Conservation (phyloP, 2,113 vertebrate species). For the Xerus inauris region DNA sequence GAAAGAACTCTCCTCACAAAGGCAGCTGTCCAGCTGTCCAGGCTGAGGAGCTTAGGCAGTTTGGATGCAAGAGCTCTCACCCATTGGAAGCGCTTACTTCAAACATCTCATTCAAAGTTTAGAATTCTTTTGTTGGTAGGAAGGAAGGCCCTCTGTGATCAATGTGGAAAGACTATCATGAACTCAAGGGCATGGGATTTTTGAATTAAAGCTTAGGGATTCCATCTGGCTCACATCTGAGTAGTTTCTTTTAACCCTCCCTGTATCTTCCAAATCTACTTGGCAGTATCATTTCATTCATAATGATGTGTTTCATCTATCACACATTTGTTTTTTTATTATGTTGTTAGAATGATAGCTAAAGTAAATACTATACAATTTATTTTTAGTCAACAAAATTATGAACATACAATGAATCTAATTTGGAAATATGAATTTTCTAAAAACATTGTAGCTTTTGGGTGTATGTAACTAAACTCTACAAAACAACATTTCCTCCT, state of each 20-base stretch:
- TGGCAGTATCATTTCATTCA: neutral
- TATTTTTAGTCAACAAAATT: neutral
- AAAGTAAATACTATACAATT: neutral
- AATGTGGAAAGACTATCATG: constrained; percentile 50
- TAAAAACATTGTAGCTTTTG: neutral
- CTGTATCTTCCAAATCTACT: neutral
- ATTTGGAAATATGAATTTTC: neutral
- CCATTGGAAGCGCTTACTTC: constrained; percentile 48
- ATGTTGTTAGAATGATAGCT: neutral
- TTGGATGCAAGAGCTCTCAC: constrained; percentile 3
- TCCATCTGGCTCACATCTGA: constrained; percentile 56
- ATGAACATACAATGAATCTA: neutral
- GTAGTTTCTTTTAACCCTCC: constrained; percentile 25
- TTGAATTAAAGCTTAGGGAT: constrained; percentile 50
- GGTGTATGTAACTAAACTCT: neutral
- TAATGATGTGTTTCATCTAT: neutral
- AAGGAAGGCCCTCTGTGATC: constrained; percentile 26
- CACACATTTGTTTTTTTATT: neutral
- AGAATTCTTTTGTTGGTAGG: constrained; percentile 57
- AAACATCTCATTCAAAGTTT: constrained; percentile 67
- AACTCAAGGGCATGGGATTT: neutral
- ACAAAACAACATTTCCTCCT: neutral
- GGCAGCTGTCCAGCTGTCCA: constrained; percentile 26
- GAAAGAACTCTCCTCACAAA: constrained; percentile 58
- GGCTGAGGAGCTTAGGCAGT: constrained; percentile 31